Evolutionary conservation across 2,888 invertebrate species (phyloP).

Genomic region (Pseudococcus viburni): DNA sequence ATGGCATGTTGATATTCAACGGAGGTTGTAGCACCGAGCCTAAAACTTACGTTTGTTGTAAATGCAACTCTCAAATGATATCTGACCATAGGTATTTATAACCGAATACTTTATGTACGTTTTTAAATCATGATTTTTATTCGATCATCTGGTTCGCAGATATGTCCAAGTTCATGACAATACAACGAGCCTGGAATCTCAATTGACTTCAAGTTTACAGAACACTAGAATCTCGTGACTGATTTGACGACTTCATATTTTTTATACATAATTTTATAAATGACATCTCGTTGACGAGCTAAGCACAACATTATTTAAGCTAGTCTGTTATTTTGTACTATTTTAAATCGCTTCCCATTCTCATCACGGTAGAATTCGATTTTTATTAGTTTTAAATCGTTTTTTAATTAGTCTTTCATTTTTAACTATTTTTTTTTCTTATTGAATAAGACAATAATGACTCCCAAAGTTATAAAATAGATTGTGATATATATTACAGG

Average conservation of each 20-base stretch:
- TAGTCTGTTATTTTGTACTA: slow-evolving; percentile 20
- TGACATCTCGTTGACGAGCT: not conserved
- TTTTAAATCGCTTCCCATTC: not conserved
- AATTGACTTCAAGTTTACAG: slow-evolving; percentile 8
- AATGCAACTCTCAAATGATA: slow-evolving; percentile 58
- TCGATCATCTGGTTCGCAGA: not conserved
- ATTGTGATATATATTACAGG: not conserved
- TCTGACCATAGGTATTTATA: slow-evolving; percentile 55
- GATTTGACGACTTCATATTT: not conserved
- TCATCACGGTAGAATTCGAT: not conserved
- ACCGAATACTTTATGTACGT: not conserved
- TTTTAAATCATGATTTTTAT: not conserved
- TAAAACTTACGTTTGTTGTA: slow-evolving; percentile 61
- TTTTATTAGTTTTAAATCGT: not conserved
- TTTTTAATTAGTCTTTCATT: slow-evolving; percentile 11
- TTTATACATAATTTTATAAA: not conserved
- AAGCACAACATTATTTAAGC: slow-evolving; percentile 20
- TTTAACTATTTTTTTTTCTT: not conserved
- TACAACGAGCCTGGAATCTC: slow-evolving; percentile 29
- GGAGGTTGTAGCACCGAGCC: slow-evolving; percentile 54
- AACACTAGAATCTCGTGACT: slow-evolving; percentile 52
- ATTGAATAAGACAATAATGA: not conserved
- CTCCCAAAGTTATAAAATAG: not conserved
- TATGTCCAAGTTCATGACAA: slow-evolving; percentile 43
- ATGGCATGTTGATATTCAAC: slow-evolving; percentile 38